phyloP scores from a whole-genome alignment of 1,140 invertebrate species.

The Papilio polyxenes region DNA sequence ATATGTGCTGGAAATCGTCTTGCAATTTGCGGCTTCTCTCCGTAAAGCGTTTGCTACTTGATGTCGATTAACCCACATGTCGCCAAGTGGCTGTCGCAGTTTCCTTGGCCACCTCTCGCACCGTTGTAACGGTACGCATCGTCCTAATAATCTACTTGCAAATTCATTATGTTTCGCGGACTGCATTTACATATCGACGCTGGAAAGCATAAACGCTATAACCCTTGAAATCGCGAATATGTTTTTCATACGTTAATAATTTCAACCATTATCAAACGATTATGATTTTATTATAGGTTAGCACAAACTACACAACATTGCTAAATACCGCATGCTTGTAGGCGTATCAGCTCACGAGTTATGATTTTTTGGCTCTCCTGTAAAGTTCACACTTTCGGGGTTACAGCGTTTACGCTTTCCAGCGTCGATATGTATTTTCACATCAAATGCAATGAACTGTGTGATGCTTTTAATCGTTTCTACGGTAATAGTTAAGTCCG shows the following conservation, averaged over 20 bases:
- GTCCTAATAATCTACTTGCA: slow-evolving; percentile 33
- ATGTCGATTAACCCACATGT: slow-evolving; percentile 34
- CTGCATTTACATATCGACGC: slow-evolving; percentile 21
- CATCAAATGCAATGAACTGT: not conserved
- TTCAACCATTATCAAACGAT: no score
- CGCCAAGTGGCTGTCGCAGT: slow-evolving; percentile 8
- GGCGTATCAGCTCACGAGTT: no score
- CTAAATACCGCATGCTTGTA: no score
- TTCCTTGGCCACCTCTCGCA: slow-evolving; percentile 1
- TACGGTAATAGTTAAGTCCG: not conserved
- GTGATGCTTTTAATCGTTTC: not conserved
- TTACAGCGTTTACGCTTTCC: no score
- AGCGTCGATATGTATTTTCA: not conserved
- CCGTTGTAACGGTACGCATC: slow-evolving; percentile 30
- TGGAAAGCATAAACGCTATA: no score
- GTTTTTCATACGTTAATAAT: no score
- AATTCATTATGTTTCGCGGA: slow-evolving; percentile 11
- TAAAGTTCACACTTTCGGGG: no score
- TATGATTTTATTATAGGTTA: no score
- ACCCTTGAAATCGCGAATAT: no score
- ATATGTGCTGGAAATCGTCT: slow-evolving; percentile 10
- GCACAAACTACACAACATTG: no score
- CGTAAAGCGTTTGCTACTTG: slow-evolving; percentile 7
- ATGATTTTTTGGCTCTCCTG: no score
- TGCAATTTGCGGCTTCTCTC: slow-evolving; percentile 12